phyloP scores from a whole-genome alignment of 2,888 invertebrate genomes.

The Isoperla grammatica region DNA sequence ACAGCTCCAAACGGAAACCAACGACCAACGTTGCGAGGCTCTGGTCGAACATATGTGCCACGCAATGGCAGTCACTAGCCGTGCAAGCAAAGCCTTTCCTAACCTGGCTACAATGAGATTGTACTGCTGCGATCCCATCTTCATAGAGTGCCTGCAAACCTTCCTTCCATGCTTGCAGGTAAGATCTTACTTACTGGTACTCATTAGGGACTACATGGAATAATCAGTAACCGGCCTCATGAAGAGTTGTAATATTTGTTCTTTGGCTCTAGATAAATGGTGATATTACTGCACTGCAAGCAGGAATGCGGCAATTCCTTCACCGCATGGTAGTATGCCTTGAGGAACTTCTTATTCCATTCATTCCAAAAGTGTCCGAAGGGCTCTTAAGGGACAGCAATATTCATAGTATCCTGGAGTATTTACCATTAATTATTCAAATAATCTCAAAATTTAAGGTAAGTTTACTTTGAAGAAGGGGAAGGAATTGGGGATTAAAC shows the following conservation, averaged over 20 bases:
- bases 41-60: constrained; percentile 39
- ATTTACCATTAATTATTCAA: constrained; percentile 53
- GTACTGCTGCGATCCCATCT: constrained; percentile 47
- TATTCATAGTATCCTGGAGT: constrained; percentile 42
- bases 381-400: constrained; percentile 43
- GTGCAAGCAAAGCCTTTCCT: constrained; percentile 53
- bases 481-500: too few relatives aligned
- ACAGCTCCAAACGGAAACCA: constrained; percentile 37
- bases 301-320: constrained; percentile 49
- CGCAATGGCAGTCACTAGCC: constrained; percentile 50
- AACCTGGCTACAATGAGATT: constrained; percentile 49
- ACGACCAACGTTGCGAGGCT: constrained; percentile 33
- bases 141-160: constrained; percentile 46
- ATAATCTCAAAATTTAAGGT: constrained; percentile 53
- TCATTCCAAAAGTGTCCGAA: constrained; percentile 47
- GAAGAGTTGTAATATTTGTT: too few relatives aligned
- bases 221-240: too few relatives aligned
- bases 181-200: too few relatives aligned
- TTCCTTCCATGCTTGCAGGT: constrained; percentile 48
- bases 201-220: too few relatives aligned
- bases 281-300: constrained; percentile 36
- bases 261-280: constrained; percentile 10
- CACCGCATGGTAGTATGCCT: constrained; percentile 55
- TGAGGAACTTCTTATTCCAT: constrained; percentile 50
- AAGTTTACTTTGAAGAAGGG: constrained; percentile 18